Conservation (phyloP, 1,140 invertebrate genomes). For the Procambarus clarkii region DNA sequence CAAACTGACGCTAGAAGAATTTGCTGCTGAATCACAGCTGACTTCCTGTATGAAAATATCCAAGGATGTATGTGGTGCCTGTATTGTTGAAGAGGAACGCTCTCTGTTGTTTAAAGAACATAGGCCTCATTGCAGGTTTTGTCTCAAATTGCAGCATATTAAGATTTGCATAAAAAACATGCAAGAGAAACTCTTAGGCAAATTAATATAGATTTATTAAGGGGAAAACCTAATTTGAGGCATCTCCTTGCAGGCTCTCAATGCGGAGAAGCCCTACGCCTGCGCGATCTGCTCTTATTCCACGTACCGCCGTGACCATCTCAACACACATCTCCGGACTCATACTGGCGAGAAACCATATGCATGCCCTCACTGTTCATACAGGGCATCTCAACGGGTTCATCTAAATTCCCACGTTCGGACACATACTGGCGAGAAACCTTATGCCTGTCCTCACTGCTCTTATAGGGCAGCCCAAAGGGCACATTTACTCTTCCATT, state of each 20-base stretch:
- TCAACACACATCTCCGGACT: conserved; percentile 87
- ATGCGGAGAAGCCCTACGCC: conserved; percentile 97
- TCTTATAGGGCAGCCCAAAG: conserved; percentile 80
- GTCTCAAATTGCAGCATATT: background rate
- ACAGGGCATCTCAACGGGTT: conserved; percentile 59
- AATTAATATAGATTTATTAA: conserved; percentile 75
- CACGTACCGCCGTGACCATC: conserved; percentile 67
- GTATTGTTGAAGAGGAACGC: background rate
- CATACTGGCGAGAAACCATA: conserved; percentile 98
- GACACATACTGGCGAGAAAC: conserved; percentile 97
- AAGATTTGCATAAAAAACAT: background rate
- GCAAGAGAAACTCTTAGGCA: background rate
- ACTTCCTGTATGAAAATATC: background rate
- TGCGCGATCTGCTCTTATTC: conserved; percentile 90
- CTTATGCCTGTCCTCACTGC: conserved; percentile 95
- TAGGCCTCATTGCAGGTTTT: background rate
- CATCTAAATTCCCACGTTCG: conserved; percentile 81
- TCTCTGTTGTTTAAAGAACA: background rate
- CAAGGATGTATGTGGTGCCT: background rate
- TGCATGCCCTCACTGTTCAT: conserved; percentile 82
- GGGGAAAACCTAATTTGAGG: conserved; percentile 77
- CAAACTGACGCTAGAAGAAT: background rate
- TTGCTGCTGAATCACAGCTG: background rate
- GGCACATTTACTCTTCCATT: conserved; percentile 53
- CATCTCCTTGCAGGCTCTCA: conserved; percentile 94